Conservation (phyloP, 2,797 vertebrate species). For the Buphagus erythrorhynchus region DNA sequence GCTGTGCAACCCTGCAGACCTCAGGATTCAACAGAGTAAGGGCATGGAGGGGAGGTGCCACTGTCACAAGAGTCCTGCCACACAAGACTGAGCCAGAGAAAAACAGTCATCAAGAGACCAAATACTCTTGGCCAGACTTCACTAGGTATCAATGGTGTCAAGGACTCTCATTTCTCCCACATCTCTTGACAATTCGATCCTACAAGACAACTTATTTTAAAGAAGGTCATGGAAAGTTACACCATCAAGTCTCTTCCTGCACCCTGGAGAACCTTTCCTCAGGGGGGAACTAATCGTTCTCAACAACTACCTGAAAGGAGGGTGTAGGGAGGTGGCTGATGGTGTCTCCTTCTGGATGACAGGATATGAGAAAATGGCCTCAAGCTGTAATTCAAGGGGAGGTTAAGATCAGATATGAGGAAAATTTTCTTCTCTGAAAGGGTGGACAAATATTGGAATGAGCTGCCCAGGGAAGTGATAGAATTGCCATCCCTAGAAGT, state of each 20-base stretch:
- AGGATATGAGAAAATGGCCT: background rate
- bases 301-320: background rate
- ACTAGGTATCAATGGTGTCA: rapidly evolving
- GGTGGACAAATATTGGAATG: background rate
- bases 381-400: background rate
- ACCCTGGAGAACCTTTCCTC: background rate
- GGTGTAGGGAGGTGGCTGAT: background rate
- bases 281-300: rapidly evolving
- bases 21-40: background rate
- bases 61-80: background rate
- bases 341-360: rapidly evolving
- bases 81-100: rapidly evolving
- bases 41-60: background rate
- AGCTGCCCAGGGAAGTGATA: background rate
- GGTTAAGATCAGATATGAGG: background rate
- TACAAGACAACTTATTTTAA: background rate
- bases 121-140: background rate
- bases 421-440: background rate
- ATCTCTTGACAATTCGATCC: background rate
- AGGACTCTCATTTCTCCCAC: background rate
- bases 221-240: background rate
- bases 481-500: background rate
- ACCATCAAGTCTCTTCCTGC: background rate
- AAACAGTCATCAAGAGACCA: background rate
- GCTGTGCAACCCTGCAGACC: background rate